Evolutionary conservation across 2,113 vertebrate species (phyloP).

Genomic region (Ceuthmochares aereus): DNA sequence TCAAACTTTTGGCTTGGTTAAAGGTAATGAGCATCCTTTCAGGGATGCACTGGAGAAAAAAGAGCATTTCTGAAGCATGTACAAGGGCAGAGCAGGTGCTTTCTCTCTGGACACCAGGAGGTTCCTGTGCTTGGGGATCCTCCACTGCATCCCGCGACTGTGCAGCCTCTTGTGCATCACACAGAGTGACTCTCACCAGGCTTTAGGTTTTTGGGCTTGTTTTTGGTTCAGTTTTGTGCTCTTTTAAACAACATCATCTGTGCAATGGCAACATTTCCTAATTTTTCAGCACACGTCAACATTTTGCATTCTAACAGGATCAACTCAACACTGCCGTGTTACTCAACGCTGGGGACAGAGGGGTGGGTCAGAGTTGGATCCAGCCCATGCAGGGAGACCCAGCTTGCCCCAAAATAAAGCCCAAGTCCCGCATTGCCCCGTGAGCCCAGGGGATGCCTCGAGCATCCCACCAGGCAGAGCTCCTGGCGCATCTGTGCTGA

Average conservation of each 20-base stretch:
- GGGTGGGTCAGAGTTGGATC: background rate
- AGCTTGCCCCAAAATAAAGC: background rate
- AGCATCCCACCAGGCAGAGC: background rate
- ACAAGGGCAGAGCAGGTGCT: background rate
- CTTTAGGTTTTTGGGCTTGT: background rate
- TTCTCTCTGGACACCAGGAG: background rate
- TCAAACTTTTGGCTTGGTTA: background rate
- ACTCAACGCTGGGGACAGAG: background rate
- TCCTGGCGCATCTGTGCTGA: background rate
- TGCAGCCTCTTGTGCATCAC: background rate
- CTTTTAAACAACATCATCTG: background rate
- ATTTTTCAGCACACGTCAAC: background rate
- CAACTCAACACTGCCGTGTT: background rate
- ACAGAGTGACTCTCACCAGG: background rate
- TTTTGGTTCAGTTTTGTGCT: background rate
- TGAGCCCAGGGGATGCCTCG: background rate
- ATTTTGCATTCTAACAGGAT: background rate
- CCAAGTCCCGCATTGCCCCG: background rate
- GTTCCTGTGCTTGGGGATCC: fast-evolving
- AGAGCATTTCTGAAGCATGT: background rate
- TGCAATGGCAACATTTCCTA: background rate
- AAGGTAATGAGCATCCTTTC: background rate
- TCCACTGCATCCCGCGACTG: fast-evolving
- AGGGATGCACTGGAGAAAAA: background rate
- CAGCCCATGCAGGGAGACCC: background rate